These are phyloP conservation scores for Probosciger aterrimus DNA, from an alignment of 2,113 vertebrate species.

Conservation along the genomic window DNA sequence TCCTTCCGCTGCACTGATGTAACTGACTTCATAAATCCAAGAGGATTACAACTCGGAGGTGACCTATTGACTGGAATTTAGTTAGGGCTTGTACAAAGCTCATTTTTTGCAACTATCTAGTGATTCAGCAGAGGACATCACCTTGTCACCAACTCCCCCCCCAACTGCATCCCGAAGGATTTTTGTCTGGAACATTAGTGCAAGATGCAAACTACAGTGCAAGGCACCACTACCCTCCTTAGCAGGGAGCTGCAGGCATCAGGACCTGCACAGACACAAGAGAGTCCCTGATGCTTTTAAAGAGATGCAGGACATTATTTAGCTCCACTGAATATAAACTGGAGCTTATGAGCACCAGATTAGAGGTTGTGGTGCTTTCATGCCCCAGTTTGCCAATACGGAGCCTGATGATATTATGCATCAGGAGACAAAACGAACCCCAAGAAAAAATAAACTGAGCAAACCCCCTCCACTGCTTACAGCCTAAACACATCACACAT, in stretches of 20 bases:
- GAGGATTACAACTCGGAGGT: not conserved
- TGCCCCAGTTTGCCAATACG: not conserved
- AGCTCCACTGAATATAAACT: not conserved
- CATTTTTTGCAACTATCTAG: fast-evolving
- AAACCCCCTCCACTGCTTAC: not conserved
- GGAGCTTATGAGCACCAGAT: not conserved
- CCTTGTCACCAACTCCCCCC: not conserved
- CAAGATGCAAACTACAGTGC: not conserved
- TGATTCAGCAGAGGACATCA: not conserved
- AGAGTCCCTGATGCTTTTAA: not conserved
- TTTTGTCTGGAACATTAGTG: not conserved
- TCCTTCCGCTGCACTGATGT: not conserved
- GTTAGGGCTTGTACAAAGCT: not conserved
- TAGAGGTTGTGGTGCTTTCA: not conserved
- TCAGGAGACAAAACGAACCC: not conserved
- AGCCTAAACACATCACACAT: not conserved
- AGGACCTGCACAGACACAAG: not conserved
- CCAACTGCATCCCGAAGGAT: not conserved
- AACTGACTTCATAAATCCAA: not conserved
- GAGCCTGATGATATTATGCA: not conserved
- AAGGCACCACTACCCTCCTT: not conserved
- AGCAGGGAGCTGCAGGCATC: not conserved
- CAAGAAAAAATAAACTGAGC: not conserved
- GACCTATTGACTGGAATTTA: not conserved
- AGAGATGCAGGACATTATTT: not conserved